Evolutionary conservation across 2,113 vertebrate genomes (phyloP).

Genomic region (Puntigrus tetrazona): DNA sequence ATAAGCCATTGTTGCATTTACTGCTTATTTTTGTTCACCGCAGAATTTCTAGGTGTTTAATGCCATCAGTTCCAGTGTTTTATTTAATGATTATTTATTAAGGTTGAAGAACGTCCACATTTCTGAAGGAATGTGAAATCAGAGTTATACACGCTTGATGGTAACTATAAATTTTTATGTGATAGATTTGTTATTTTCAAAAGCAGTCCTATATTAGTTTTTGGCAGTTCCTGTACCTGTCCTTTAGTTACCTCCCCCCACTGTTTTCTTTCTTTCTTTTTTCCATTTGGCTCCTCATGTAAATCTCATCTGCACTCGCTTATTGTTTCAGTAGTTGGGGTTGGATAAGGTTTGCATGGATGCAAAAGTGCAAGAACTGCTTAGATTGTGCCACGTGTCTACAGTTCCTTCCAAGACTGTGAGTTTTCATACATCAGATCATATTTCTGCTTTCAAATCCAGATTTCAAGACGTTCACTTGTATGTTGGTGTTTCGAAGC

Average conservation of each 20-base stretch:
- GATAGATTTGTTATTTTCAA: background rate
- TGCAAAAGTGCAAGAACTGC: background rate
- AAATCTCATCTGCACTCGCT: slow-evolving; percentile 5
- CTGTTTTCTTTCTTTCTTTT: background rate
- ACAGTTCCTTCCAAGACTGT: slow-evolving; percentile 1
- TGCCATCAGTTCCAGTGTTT: background rate
- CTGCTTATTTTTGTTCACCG: background rate
- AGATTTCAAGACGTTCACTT: background rate
- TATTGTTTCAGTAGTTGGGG: background rate
- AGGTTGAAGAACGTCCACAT: no score
- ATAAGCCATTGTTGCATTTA: background rate
- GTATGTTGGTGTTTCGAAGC: background rate
- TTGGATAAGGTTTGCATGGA: slow-evolving; percentile 12
- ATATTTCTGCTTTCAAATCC: background rate
- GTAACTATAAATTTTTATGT: background rate
- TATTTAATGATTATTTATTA: background rate
- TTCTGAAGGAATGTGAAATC: background rate
- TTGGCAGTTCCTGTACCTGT: background rate
- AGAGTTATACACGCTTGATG: background rate
- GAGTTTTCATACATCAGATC: background rate
- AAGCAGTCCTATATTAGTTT: background rate
- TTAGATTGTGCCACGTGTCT: slow-evolving; percentile 16
- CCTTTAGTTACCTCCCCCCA: background rate
- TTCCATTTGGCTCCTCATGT: slow-evolving; percentile 9
- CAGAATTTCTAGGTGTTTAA: background rate